Evolutionary conservation across 2,888 invertebrate species (phyloP).

Genomic region (Agrochola circellaris): DNA sequence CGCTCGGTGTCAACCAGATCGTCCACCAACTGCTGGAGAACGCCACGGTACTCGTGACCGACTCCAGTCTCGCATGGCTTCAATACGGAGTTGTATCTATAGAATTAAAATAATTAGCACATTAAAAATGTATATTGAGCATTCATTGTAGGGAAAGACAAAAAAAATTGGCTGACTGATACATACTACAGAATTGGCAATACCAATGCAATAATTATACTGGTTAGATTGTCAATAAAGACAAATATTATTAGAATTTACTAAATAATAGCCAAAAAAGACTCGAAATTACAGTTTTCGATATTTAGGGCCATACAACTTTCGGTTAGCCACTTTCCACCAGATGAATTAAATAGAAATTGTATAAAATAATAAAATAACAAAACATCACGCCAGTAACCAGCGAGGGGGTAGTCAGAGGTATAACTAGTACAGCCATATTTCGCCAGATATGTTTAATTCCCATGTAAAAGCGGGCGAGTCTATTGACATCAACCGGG

Average conservation of each 20-base stretch:
- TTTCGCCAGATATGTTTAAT: background rate
- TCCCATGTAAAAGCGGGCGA: background rate
- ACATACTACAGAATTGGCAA: background rate
- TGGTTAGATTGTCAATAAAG: background rate
- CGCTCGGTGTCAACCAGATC: slow-evolving; percentile 91
- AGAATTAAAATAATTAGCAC: slow-evolving; percentile 17
- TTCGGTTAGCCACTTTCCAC: background rate
- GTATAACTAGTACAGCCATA: background rate
- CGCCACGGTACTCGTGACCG: slow-evolving; percentile 87
- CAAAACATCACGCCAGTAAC: background rate
- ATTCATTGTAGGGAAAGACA: background rate
- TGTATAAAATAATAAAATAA: background rate
- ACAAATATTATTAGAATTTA: background rate
- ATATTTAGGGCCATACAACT: background rate
- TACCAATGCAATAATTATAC: background rate
- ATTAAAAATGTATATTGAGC: too few species aligned
- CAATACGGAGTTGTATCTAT: slow-evolving; percentile 87
- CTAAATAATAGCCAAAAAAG: background rate
- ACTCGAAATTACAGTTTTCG: background rate
- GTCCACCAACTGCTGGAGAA: slow-evolving; percentile 91
- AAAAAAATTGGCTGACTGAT: background rate
- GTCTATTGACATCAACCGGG: background rate
- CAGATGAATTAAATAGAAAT: background rate
- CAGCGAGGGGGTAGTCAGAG: too few species aligned
- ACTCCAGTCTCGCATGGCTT: slow-evolving; percentile 86